Conservation (phyloP, 2,113 vertebrate species). For the Sigmodon hispidus region DNA sequence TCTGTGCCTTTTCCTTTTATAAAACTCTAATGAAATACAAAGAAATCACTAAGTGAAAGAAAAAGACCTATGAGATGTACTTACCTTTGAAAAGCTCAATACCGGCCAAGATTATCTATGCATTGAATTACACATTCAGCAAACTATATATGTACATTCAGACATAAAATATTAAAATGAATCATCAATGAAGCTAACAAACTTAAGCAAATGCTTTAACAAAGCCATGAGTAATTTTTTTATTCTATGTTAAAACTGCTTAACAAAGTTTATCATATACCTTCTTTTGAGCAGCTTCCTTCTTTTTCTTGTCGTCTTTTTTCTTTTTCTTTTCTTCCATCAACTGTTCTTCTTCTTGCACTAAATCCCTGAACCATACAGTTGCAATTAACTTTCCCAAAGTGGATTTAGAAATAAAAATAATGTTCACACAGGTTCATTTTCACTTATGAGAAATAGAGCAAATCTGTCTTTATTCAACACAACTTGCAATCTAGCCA, state of each 20-base stretch:
- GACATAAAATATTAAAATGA: slow-evolving; percentile 62
- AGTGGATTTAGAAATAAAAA: slow-evolving; percentile 80
- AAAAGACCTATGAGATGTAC: slow-evolving; percentile 58
- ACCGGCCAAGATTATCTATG: slow-evolving; percentile 46
- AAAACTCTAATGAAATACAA: not conserved
- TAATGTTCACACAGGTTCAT: slow-evolving; percentile 73
- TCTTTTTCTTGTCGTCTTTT: slow-evolving; percentile 93
- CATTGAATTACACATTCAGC: slow-evolving; percentile 51
- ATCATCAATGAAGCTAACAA: slow-evolving; percentile 57
- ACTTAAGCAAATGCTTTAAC: slow-evolving; percentile 56
- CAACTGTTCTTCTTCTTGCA: slow-evolving; percentile 94
- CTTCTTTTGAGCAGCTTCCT: slow-evolving; percentile 94
- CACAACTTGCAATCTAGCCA: slow-evolving; percentile 39
- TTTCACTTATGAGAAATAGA: slow-evolving; percentile 75
- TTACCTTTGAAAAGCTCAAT: slow-evolving; percentile 72
- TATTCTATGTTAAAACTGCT: slow-evolving; percentile 55
- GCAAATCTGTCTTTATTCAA: slow-evolving; percentile 46
- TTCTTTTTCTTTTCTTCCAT: slow-evolving; percentile 96
- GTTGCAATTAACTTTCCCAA: slow-evolving; percentile 88
- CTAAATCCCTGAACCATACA: slow-evolving; percentile 92
- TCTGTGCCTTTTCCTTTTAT: not conserved
- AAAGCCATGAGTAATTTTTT: slow-evolving; percentile 49
- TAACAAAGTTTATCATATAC: slow-evolving; percentile 77
- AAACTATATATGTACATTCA: slow-evolving; percentile 52
- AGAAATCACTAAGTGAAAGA: slow-evolving; percentile 27